phyloP scores from a whole-genome alignment of 2,113 vertebrate genomes.

The Sapayoa aenigma region DNA sequence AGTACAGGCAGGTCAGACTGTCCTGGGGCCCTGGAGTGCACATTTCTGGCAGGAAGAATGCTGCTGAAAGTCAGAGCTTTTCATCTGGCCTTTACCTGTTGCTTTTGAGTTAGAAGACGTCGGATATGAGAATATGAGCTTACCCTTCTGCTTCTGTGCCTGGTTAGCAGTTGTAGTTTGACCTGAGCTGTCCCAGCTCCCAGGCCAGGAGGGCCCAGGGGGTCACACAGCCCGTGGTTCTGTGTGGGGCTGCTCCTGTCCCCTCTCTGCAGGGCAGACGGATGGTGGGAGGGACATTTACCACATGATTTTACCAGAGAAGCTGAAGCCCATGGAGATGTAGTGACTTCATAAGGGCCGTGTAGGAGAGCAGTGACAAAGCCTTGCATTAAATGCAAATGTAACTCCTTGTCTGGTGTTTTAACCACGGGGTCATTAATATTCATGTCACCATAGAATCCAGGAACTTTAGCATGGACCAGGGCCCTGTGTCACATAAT shows the following conservation, averaged over 20 bases:
- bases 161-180: fast-evolving
- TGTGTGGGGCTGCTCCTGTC: background rate
- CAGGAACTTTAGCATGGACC: background rate
- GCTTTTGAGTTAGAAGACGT: background rate
- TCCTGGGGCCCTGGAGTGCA: background rate
- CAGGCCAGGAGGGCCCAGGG: background rate
- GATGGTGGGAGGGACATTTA: background rate
- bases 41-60: background rate
- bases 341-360: background rate
- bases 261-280: background rate
- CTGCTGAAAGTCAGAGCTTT: background rate
- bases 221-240: background rate
- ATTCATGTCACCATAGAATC: background rate
- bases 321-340: background rate
- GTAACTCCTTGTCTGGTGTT: background rate
- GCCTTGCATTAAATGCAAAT: constrained; percentile 9
- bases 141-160: background rate
- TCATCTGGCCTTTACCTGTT: background rate
- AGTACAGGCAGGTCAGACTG: background rate
- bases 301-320: constrained; percentile 1
- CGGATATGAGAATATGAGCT: background rate
- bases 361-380: background rate
- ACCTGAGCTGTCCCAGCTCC: background rate
- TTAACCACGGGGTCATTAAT: background rate
- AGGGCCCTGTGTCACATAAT: background rate